phyloP scores from a whole-genome alignment of 1,140 invertebrate genomes.

The Drosophila setifemur region DNA sequence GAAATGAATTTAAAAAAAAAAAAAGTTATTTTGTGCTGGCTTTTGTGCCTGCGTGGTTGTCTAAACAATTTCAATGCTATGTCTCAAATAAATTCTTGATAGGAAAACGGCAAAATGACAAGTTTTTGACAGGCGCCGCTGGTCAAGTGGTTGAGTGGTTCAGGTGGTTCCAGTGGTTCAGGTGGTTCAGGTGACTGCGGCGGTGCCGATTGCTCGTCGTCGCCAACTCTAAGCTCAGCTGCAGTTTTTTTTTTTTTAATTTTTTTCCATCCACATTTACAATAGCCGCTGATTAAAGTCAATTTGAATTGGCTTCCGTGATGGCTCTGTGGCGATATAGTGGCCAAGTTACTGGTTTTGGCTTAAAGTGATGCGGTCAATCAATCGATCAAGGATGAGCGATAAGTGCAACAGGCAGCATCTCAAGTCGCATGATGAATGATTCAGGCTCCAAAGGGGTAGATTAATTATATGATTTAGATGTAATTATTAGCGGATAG shows the following conservation, averaged over 20 bases:
- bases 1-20: constrained; percentile 66
- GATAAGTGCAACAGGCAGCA: constrained; percentile 30
- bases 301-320: constrained; percentile 57
- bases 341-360: constrained; percentile 48
- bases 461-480: background rate
- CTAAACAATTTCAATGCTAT: constrained; percentile 68
- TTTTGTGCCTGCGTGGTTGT: constrained; percentile 22
- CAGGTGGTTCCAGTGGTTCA: constrained; percentile 14
- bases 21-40: constrained; percentile 37
- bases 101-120: constrained; percentile 54
- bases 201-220: constrained; percentile 48
- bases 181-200: constrained; percentile 5
- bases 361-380: constrained; percentile 32
- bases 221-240: too few relatives aligned
- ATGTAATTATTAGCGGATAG: background rate
- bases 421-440: constrained; percentile 11
- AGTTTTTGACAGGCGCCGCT: constrained; percentile 62
- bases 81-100: constrained; percentile 68
- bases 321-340: constrained; percentile 45
- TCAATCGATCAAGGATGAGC: constrained; percentile 34
- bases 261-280: constrained; percentile 50
- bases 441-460: constrained; percentile 3
- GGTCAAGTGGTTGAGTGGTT: constrained; percentile 15
- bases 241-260: constrained; percentile 49
- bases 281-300: constrained; percentile 57